Evolutionary conservation across 1,140 invertebrate species (phyloP).

Genomic region (Heliothis subflexa): DNA sequence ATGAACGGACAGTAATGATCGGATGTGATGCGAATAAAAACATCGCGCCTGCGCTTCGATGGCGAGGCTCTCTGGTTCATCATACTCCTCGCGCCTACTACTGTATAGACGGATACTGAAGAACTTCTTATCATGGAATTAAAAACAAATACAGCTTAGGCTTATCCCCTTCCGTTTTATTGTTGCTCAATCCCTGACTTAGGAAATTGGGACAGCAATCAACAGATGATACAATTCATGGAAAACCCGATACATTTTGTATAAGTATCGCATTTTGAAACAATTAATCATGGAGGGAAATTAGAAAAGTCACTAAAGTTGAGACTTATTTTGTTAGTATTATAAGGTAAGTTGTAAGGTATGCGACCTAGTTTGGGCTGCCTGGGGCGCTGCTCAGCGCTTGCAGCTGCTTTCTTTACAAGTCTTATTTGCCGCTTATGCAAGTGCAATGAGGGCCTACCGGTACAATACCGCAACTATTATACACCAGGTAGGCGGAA

Average conservation of each 20-base stretch:
- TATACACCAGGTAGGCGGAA: constrained; percentile 10
- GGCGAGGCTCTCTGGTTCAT: not conserved
- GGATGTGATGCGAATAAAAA: constrained; percentile 28
- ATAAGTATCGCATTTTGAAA: no score
- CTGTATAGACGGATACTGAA: not conserved
- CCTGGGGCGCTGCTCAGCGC: not conserved
- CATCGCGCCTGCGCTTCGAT: constrained; percentile 2
- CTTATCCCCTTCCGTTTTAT: constrained; percentile 15
- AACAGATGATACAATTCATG: not conserved
- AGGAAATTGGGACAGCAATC: constrained; percentile 10
- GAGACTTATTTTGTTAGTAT: not conserved
- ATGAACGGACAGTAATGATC: constrained; percentile 37
- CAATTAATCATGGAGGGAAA: no score
- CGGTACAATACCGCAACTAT: constrained; percentile 20
- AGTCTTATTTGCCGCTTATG: constrained; percentile 14
- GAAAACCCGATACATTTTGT: no score
- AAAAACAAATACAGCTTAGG: not conserved
- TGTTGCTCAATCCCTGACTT: not conserved
- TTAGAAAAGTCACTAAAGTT: no score
- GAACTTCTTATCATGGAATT: constrained; percentile 10
- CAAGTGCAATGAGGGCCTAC: not conserved
- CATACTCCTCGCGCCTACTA: not conserved
- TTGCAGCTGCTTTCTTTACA: constrained; percentile 26
- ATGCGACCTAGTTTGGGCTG: constrained; percentile 26
- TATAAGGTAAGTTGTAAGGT: constrained; percentile 32